Conservation (phyloP, 1,140 invertebrate species). For the Papilio machaon region DNA sequence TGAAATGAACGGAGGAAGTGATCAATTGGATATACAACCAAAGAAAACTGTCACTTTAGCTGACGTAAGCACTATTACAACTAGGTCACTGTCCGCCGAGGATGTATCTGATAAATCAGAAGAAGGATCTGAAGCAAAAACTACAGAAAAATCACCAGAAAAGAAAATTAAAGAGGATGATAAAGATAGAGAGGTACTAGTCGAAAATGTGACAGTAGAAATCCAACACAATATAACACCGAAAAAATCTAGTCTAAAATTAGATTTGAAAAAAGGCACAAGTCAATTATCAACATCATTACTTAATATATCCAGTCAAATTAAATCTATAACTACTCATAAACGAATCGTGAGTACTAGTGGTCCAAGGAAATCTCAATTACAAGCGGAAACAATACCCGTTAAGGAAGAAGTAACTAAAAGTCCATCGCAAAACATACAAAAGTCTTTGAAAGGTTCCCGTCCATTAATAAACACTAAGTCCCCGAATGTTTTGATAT, state of each 20-base stretch:
- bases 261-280: conserved; percentile 73
- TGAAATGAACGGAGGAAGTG: conserved; percentile 73
- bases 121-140: conserved; percentile 41
- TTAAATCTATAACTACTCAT: conserved; percentile 77
- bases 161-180: conserved; percentile 47
- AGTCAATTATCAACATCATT: conserved; percentile 71
- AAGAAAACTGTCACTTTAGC: conserved; percentile 65
- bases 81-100: conserved; percentile 64
- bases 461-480: conserved; percentile 83
- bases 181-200: conserved; percentile 59
- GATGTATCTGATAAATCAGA: conserved; percentile 51
- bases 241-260: conserved; percentile 75
- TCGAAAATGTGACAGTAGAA: conserved; percentile 77
- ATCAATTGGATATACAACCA: conserved; percentile 55
- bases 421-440: conserved; percentile 58
- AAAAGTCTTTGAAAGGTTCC: conserved; percentile 73
- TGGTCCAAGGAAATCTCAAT: conserved; percentile 60
- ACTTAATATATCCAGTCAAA: conserved; percentile 78
- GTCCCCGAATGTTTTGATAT: conserved; percentile 92
- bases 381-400: conserved; percentile 52
- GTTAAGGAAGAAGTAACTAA: conserved; percentile 57
- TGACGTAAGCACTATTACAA: conserved; percentile 73
- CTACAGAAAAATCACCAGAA: conserved; percentile 47
- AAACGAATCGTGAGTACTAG: conserved; percentile 74
- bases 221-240: conserved; percentile 77